phyloP scores from a whole-genome alignment of 2,888 invertebrate genomes.

The Rambutsinella grinnellia region DNA sequence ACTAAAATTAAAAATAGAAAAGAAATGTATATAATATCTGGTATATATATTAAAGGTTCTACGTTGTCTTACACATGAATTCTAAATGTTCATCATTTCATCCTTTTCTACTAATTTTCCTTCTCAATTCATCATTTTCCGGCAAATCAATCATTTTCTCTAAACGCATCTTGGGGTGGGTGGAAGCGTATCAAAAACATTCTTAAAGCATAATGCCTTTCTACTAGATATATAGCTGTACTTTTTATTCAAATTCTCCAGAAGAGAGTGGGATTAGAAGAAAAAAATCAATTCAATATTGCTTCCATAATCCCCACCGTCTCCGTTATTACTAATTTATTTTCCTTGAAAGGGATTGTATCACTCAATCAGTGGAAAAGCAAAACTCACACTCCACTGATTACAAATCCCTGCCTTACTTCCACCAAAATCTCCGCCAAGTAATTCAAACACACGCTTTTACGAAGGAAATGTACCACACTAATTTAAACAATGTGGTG shows the following conservation, averaged over 20 bases:
- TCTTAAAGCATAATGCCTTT: too few relatives aligned
- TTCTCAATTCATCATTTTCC: slow-evolving; percentile 35
- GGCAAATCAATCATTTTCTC: slow-evolving; percentile 10
- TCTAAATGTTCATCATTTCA: slow-evolving; percentile 1
- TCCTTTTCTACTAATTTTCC: slow-evolving; percentile 26
- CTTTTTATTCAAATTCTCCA: not conserved
- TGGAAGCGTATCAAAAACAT: too few relatives aligned
- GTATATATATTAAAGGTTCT: too few relatives aligned
- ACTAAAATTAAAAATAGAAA: slow-evolving; percentile 32
- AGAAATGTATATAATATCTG: too few relatives aligned
- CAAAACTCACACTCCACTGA: not conserved
- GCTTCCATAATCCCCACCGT: too few relatives aligned
- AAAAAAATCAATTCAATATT: slow-evolving; percentile 25
- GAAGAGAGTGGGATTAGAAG: slow-evolving; percentile 1
- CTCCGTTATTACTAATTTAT: too few relatives aligned
- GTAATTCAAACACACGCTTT: too few relatives aligned
- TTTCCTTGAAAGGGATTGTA: too few relatives aligned
- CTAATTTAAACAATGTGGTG: not conserved
- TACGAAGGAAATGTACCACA: not conserved
- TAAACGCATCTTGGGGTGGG: too few relatives aligned
- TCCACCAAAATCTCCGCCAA: not conserved
- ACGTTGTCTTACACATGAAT: too few relatives aligned
- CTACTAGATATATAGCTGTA: too few relatives aligned
- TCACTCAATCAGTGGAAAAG: too few relatives aligned
- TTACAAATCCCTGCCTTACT: not conserved